Evolutionary conservation across 2,888 invertebrate genomes (phyloP).

Genomic region (Athripsodes cinereus): DNA sequence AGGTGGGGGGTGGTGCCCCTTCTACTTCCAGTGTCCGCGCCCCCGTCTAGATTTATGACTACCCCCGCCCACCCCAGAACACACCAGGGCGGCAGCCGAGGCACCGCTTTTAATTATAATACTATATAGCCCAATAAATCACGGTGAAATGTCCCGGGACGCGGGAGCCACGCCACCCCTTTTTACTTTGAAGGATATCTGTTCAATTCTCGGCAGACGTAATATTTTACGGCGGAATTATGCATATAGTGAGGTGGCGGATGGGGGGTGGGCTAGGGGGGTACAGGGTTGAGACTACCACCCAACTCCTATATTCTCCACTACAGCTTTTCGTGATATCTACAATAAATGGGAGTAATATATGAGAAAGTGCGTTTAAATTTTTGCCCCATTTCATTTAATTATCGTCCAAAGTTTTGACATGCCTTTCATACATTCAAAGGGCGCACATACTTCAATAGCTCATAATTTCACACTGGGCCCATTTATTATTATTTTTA

Average conservation of each 20-base stretch:
- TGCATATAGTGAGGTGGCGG: constrained; percentile 30
- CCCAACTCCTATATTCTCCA: background rate
- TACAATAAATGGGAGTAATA: constrained; percentile 26
- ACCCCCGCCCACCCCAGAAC: constrained; percentile 27
- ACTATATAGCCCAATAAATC: constrained; percentile 75
- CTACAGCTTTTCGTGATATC: constrained; percentile 25
- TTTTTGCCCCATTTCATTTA: constrained; percentile 28
- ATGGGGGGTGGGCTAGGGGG: constrained; percentile 4
- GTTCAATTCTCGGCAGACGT: constrained; percentile 60
- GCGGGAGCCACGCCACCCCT: constrained; percentile 33
- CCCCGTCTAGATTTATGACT: constrained; percentile 27
- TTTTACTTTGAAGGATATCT: constrained; percentile 53
- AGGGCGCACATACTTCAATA: constrained; percentile 14
- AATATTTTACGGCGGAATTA: constrained; percentile 67
- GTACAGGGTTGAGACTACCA: constrained; percentile 5
- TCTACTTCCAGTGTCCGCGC: constrained; percentile 33
- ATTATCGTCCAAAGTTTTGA: constrained; percentile 29
- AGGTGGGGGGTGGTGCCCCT: constrained; percentile 35
- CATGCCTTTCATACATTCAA: constrained; percentile 22
- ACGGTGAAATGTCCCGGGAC: constrained; percentile 33
- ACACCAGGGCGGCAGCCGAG: constrained; percentile 30
- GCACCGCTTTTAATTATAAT: constrained; percentile 69
- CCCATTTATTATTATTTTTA: constrained; percentile 12
- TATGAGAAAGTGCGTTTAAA: constrained; percentile 26
- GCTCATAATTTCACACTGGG: constrained; percentile 13